Base-by-base conservation (phyloP, 2,797 vertebrate genomes). In the Chelmon rostratus region DNA sequence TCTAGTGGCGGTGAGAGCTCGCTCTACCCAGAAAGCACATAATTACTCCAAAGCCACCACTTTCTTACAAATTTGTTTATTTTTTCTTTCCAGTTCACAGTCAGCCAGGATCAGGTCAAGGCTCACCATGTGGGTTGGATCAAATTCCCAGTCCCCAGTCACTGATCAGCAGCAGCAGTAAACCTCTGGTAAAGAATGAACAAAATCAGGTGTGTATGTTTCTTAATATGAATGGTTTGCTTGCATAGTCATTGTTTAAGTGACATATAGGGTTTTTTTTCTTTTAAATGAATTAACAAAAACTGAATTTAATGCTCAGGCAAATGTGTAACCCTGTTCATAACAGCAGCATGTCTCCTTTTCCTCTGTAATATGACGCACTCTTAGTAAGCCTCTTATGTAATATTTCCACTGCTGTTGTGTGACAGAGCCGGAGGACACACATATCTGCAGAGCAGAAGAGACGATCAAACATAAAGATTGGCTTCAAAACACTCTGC, bases 371-470 rank as follows among this genome's bases (percentile, higher is more conserved):
- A 23, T n/a, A 9, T 38, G 11, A 12, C 40, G 21, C 33, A 8
- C 23, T 71, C 46, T 62, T 3, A 35, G 6, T 63, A 35, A 59
- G 15, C 1, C 16, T 57, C 1, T 31, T 68, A 6, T 70, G 9
- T 86, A 16, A 68, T 40, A 11, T 52, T 71, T 61, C 23, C 23
- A 5, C n/a, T 76, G 38, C 78, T 75, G 59, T 69, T 73, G 10
- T 90, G 84, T 82, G 1, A 65, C 94, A 99, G 98, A 96, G 93
- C 86, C 96, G 95, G 53, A 96, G 97, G 80, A 95, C 88, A 69
- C 96, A 97, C 91, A 96, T 98, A 87, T 97, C 97, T 6, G 96
- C 98, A 0, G 98, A 99, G 84, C 98, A 99, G 81, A 99, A 99
- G 89, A 96, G 98, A 68, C 95, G 98, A 71, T 96, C 94, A 85